Base-by-base conservation (phyloP, 2,888 invertebrate genomes). In the Candidula unifasciata region DNA sequence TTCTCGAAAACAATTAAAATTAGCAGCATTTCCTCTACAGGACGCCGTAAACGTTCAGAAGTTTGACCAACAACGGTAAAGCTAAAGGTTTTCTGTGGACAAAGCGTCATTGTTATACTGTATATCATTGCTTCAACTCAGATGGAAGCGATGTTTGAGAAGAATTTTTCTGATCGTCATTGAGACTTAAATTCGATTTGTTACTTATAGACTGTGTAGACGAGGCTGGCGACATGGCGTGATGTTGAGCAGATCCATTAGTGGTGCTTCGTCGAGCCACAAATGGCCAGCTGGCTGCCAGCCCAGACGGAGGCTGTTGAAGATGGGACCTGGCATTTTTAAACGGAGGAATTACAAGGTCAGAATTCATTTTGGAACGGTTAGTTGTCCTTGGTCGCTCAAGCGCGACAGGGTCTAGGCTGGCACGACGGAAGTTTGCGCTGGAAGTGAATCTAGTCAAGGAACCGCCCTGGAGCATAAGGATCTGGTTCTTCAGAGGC, bases 251-350 rank as follows among this genome's bases (percentile, higher is more conserved):
- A 1, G 44, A 33, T 33, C 68, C 60, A 54, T 66, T 77, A 52
- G 68, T 78, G n/a, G 83, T 77, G 33, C 54, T 83, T 54, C 69
- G 44, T 27, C 27, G n/a, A 3, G 80, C 21, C n/a, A 84, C 27
- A 35, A 68, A 83, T 21, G 88, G 88, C 88, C 88, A 88, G 83
- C 88, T 88, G 37, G 87, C 79, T 24, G 88, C 88, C 52, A 88
- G 81, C 13, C 87, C 88, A 18, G 83, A 79, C 44, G 66, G 64
- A 24, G 81, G 37, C 37, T 60, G 60, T 16, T 74, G 57, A n/a
- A 18, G 44, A 21, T 24, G 18, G 10, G 44, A 5, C 21, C 24
- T 33, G 21, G 6, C 35, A n/a, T 73, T 60, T 33, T 66, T 76
- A 33, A 37, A 76, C 0, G 76, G 76, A 44, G 79, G 69, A 73